Conservation (phyloP, 2,113 vertebrate species). For the Chionodraco myersi region DNA sequence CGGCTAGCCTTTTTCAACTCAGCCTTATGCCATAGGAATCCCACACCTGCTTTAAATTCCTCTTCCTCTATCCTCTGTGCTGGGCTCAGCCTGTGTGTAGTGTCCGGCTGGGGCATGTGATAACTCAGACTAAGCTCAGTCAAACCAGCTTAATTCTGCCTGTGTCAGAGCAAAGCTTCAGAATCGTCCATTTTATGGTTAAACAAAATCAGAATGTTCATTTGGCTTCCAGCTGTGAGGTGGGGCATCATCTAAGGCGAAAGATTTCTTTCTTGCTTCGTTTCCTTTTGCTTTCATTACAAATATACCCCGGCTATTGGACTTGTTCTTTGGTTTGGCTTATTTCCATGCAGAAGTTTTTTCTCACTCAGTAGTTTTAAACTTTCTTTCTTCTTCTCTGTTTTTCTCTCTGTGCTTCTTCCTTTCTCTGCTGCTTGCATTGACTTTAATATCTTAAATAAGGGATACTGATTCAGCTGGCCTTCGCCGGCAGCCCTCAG, state of each 20-base stretch:
- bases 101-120: conserved; percentile 79
- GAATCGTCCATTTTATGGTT: conserved; percentile 72
- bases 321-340: conserved; percentile 57
- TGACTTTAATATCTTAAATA: conserved; percentile 65
- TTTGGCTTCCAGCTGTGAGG: conserved; percentile 72
- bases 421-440: conserved; percentile 31
- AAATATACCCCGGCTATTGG: conserved; percentile 53
- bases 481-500: conserved; percentile 56
- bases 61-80: conserved; percentile 63
- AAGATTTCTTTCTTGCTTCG: conserved; percentile 41
- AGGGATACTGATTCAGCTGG: conserved; percentile 64
- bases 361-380: conserved; percentile 44
- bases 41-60: conserved; percentile 76
- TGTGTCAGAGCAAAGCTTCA: conserved; percentile 71
- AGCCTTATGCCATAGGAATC: conserved; percentile 72
- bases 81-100: conserved; percentile 62
- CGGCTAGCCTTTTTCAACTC: conserved; percentile 73
- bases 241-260: conserved; percentile 60
- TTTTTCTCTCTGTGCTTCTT: not conserved
- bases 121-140: conserved; percentile 76
- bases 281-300: conserved; percentile 61
- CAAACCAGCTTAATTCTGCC: conserved; percentile 79
- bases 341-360: conserved; percentile 56
- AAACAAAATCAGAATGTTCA: conserved; percentile 65
- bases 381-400: conserved; percentile 39